Percentiles rank a stretch among this genome's conserved stretches.
Evolutionary conservation across 2,113 vertebrate species (phyloP).

Genomic region (Carlito syrichta): DNA sequence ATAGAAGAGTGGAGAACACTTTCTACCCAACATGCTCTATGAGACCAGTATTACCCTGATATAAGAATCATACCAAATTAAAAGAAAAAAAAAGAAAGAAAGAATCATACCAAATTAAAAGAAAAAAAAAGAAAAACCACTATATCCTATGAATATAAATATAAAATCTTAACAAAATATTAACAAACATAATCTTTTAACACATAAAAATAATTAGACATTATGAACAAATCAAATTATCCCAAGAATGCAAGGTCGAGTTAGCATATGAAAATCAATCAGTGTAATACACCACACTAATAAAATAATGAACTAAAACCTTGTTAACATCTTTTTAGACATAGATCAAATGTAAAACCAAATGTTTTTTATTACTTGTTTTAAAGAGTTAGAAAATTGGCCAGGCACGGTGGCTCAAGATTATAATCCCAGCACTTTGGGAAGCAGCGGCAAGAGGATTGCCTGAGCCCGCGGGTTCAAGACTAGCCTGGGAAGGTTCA

Average conservation of each 20-base stretch:
- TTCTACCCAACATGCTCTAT: background rate
- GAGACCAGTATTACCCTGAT: background rate
- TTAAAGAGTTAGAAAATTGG: too few species aligned
- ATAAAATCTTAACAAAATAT: background rate
- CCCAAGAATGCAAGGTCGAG: background rate
- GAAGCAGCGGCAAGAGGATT: too few species aligned
- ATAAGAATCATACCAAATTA: background rate
- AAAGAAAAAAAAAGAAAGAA: background rate
- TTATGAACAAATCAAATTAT: background rate
- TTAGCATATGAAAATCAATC: background rate
- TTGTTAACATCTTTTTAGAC: background rate
- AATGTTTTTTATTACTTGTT: too few species aligned
- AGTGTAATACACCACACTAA: background rate
- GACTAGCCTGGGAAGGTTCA: too few species aligned
- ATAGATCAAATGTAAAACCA: too few species aligned
- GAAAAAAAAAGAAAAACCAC: background rate
- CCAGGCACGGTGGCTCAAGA: too few species aligned
- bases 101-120: background rate
- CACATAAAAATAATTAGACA: background rate
- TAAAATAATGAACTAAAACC: background rate
- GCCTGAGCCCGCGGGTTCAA: too few species aligned
- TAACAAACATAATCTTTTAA: background rate
- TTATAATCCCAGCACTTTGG: too few species aligned
- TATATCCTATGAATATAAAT: background rate
- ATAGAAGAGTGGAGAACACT: background rate